Evolutionary conservation across 1,140 invertebrate species (phyloP).

Genomic region (Macrosteles quadrilineatus): DNA sequence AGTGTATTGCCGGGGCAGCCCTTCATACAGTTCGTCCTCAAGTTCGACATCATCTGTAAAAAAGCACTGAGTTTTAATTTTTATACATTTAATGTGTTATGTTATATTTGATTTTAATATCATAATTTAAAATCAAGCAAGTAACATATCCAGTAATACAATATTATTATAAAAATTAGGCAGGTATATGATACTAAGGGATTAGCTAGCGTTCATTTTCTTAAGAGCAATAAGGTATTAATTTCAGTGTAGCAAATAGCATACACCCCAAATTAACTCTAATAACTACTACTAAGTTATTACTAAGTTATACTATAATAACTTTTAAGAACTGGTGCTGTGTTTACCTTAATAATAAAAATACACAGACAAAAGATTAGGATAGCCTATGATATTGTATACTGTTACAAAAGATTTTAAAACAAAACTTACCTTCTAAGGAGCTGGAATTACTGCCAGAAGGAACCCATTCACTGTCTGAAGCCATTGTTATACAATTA

Average conservation of each 20-base stretch:
- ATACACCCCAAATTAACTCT: no score
- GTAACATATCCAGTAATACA: neutral
- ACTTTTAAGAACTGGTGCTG: no score
- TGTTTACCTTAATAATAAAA: neutral
- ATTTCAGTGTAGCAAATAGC: neutral
- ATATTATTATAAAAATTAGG: no score
- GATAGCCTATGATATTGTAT: neutral
- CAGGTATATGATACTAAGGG: neutral
- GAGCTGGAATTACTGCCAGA: neutral
- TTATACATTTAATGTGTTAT: neutral
- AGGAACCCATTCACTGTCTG: constrained; percentile 18
- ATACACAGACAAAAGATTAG: neutral
- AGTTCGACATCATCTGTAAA: neutral
- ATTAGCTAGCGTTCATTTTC: neutral
- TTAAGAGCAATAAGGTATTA: neutral
- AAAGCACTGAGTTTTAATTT: neutral
- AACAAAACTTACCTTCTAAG: neutral
- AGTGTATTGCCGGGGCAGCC: no score
- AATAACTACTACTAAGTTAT: no score
- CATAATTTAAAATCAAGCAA: neutral
- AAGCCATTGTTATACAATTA: neutral
- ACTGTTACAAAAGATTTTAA: neutral
- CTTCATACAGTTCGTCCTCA: no score
- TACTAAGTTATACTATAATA: no score
- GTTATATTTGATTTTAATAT: no score